Evolutionary conservation across 2,113 vertebrate genomes (phyloP).

Genomic region (Syngnathus typhle): DNA sequence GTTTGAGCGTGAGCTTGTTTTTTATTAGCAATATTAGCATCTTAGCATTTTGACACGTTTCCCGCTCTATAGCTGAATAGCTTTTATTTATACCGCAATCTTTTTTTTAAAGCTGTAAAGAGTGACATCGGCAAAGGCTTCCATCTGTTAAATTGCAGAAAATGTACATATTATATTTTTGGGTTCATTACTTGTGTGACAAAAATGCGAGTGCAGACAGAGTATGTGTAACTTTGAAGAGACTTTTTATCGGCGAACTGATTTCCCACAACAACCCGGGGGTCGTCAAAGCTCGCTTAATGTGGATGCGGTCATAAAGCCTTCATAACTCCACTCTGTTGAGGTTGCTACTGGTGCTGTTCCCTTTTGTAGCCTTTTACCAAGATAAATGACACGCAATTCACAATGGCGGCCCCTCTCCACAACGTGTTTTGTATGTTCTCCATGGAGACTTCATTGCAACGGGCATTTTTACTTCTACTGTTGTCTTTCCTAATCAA

Average conservation of each 20-base stretch:
- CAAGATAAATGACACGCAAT: slow-evolving; percentile 56
- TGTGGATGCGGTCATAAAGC: slow-evolving; percentile 29
- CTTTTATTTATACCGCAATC: not conserved
- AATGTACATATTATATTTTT: not conserved
- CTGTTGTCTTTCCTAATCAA: slow-evolving; percentile 11
- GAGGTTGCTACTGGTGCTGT: slow-evolving; percentile 32
- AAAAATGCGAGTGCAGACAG: not conserved
- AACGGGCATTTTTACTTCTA: not conserved
- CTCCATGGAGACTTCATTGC: not conserved
- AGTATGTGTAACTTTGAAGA: not conserved
- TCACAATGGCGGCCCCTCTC: slow-evolving; percentile 31
- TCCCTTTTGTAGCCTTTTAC: slow-evolving; percentile 50
- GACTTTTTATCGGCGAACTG: slow-evolving; percentile 8
- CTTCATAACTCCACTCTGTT: slow-evolving; percentile 31
- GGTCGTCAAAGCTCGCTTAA: slow-evolving; percentile 16
- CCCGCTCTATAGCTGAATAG: not conserved
- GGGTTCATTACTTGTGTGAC: not conserved
- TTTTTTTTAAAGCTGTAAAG: not conserved
- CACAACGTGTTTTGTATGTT: slow-evolving; percentile 30
- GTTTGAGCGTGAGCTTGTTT: not conserved
- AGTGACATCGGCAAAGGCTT: not conserved
- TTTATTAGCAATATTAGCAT: not conserved
- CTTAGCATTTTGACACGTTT: not conserved
- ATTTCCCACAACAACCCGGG: slow-evolving; percentile 23
- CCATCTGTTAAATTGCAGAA: not conserved